Conservation (phyloP, 2,113 vertebrate species). For the Craseonycteris thonglongyai region DNA sequence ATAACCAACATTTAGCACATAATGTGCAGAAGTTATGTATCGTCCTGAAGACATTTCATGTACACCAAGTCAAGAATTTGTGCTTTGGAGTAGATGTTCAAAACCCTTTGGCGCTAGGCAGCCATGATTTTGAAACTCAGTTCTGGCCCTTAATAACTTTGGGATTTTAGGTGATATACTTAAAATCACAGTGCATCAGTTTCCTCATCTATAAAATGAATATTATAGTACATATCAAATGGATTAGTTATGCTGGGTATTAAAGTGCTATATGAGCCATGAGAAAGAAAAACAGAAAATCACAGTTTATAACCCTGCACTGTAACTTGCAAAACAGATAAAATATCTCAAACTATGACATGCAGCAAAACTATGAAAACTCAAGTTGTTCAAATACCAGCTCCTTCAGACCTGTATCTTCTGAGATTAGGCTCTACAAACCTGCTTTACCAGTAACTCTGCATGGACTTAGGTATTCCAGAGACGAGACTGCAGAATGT, state of each 20-base stretch:
- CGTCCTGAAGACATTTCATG: not conserved
- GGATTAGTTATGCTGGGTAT: not conserved
- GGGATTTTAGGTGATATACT: not conserved
- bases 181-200: not conserved
- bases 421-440: not conserved
- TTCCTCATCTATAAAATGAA: not conserved
- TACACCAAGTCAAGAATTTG: not conserved
- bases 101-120: not conserved
- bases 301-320: not conserved
- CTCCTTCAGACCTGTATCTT: not conserved
- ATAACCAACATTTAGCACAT: not conserved
- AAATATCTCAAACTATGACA: not conserved
- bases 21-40: not conserved
- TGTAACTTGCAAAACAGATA: not conserved
- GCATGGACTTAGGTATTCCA: not conserved
- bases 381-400: not conserved
- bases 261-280: not conserved
- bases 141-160: constrained; percentile 23
- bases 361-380: not conserved
- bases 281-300: constrained; percentile 30
- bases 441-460: not conserved
- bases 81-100: not conserved
- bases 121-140: not conserved
- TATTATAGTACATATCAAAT: not conserved
- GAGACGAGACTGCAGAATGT: not conserved